Percentiles rank a stretch among this genome's conserved stretches.
Evolutionary conservation across 2,888 invertebrate genomes (phyloP).

Genomic region (Epiblema foenella): DNA sequence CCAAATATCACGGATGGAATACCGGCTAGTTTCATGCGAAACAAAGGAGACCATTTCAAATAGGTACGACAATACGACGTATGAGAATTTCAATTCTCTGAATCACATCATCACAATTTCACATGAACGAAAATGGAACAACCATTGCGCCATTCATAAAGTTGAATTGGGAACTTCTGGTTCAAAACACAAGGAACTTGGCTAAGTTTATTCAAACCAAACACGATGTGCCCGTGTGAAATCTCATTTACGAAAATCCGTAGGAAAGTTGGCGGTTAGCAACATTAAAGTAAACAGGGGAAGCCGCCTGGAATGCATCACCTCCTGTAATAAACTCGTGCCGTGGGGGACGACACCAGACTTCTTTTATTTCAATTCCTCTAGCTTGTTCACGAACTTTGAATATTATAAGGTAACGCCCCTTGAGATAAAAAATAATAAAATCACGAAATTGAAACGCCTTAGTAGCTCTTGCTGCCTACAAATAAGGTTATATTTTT

Average conservation of each 20-base stretch:
- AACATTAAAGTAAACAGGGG: slow-evolving; percentile 63
- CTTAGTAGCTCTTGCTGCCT: slow-evolving; percentile 19
- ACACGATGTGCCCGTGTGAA: slow-evolving; percentile 61
- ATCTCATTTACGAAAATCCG: slow-evolving; percentile 66
- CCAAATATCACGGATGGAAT: neutral
- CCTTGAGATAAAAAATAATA: slow-evolving; percentile 59
- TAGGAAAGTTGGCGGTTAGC: slow-evolving; percentile 54
- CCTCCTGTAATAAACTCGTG: slow-evolving; percentile 65
- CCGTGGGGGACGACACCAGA: slow-evolving; percentile 55
- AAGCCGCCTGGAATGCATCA: slow-evolving; percentile 63
- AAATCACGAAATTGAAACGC: slow-evolving; percentile 29
- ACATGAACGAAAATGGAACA: slow-evolving; percentile 24
- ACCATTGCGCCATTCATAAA: slow-evolving; percentile 47
- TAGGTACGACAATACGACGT: no score
- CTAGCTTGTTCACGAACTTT: slow-evolving; percentile 64
- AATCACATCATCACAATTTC: slow-evolving; percentile 5
- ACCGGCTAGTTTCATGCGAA: neutral
- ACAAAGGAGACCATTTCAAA: neutral
- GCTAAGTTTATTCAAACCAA: slow-evolving; percentile 61
- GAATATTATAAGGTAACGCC: slow-evolving; percentile 60
- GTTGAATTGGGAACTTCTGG: slow-evolving; percentile 54
- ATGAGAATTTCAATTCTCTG: neutral
- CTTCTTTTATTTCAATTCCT: slow-evolving; percentile 74
- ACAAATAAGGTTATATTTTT: slow-evolving; percentile 10
- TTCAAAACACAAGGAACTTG: slow-evolving; percentile 52